Evolutionary conservation across 2,888 invertebrate species (phyloP).

Genomic region (Eupelmus urozonus): DNA sequence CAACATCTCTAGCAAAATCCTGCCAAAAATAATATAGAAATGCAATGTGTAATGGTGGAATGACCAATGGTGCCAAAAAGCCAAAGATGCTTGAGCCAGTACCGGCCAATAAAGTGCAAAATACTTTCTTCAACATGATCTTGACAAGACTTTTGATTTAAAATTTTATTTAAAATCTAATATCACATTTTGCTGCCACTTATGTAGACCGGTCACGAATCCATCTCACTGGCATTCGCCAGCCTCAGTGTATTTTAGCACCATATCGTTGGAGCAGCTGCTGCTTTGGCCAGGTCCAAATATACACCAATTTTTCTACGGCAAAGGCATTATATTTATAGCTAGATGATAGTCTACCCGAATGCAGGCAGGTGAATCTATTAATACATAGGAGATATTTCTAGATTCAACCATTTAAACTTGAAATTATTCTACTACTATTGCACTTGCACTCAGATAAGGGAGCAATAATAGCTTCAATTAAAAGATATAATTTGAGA

Average conservation of each 20-base stretch:
- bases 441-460: background rate
- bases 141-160: slow-evolving; percentile 12
- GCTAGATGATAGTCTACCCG: slow-evolving; percentile 46
- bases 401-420: slow-evolving; percentile 42
- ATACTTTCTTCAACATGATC: slow-evolving; percentile 68
- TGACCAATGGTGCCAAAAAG: slow-evolving; percentile 73
- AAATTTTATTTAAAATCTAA: slow-evolving; percentile 14
- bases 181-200: slow-evolving; percentile 47
- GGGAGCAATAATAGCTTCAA: background rate
- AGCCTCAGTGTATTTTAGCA: slow-evolving; percentile 50
- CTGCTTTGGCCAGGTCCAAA: slow-evolving; percentile 40
- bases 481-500: background rate
- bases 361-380: slow-evolving; percentile 52
- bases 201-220: slow-evolving; percentile 22
- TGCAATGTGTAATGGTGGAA: slow-evolving; percentile 82
- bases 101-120: slow-evolving; percentile 69
- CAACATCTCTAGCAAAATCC: slow-evolving; percentile 83
- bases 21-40: slow-evolving; percentile 84
- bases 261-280: slow-evolving; percentile 47
- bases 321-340: slow-evolving; percentile 57
- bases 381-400: slow-evolving; percentile 55
- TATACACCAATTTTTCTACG: slow-evolving; percentile 53
- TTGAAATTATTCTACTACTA: background rate
- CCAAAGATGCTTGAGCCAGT: slow-evolving; percentile 73
- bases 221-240: slow-evolving; percentile 30